Base-by-base conservation (phyloP, 2,888 invertebrate genomes). In the Tenthredo livida region DNA sequence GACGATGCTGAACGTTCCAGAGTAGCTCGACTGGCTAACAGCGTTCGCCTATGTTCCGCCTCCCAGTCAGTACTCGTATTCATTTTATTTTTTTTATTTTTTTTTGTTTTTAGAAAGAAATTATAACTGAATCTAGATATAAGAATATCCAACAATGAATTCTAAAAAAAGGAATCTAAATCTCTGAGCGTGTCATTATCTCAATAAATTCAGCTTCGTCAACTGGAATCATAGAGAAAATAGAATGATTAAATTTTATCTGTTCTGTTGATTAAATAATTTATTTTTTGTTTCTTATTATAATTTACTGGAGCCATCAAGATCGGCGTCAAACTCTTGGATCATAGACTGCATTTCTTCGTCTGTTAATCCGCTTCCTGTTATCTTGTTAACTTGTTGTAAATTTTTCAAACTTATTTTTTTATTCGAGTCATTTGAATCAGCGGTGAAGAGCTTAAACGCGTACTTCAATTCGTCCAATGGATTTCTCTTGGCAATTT, bases 1-100 rank as follows among this genome's bases (percentile, higher is more conserved):
- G 96, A 96, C 85, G 95, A 94, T 0, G 95, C 94, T 0, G 96
- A 95, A 80, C 96, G 92, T 89, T 95, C 95, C 73, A 96, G 90
- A 17, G 94, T 94, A 82, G 94, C 93, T 85, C 94, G 93, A 5
- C 96, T 95, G 87, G 95, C 95, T 3, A 95, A 86, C 10, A 95
- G 94, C 7, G 95, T 93, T 88, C 95, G 95, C 43, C 96, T 93
- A 87, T 96, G 95, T 58, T 94, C 94, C n/a, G 94, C 92, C 70
- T 95, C 95, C 94, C 94, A 95, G 91, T 95, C 93, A 73, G 90
- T 84, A 37, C 88, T 90, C 47, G 89, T 89, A 90, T 92, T 88
- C 93, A 93, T 93, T 86, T 88, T 91, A n/a, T 80, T 25, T 7
- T 12, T 12, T 29, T 29, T 29, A 2, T 29, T 29, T 29, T 40